Evolutionary conservation across 1,140 invertebrate genomes (phyloP).

Genomic region (Cheumatopsyche charites): DNA sequence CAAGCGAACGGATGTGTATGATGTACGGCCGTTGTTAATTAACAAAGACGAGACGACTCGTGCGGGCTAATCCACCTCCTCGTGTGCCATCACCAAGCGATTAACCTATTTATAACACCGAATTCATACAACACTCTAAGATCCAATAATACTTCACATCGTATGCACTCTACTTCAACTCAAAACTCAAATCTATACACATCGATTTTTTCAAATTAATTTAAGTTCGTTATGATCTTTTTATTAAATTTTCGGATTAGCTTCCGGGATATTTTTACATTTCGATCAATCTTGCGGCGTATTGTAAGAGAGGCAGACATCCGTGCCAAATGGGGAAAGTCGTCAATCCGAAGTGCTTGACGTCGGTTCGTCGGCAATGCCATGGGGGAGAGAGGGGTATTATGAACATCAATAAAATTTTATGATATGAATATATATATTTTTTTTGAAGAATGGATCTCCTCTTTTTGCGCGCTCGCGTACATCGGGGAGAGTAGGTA

Average conservation of each 20-base stretch:
- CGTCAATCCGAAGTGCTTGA: constrained; percentile 31
- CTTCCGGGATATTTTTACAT: constrained; percentile 28
- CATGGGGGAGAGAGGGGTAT: constrained; percentile 32
- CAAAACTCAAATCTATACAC: too few relatives aligned
- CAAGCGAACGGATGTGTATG: constrained; percentile 10
- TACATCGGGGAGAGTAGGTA: constrained; percentile 1
- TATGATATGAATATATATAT: constrained; percentile 46
- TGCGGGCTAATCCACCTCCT: constrained; percentile 7
- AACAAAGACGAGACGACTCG: constrained; percentile 34
- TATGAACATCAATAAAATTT: constrained; percentile 48
- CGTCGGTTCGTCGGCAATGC: neutral
- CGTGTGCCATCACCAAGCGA: constrained; percentile 9
- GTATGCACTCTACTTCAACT: too few relatives aligned
- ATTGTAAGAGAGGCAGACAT: constrained; percentile 8
- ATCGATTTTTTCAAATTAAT: too few relatives aligned
- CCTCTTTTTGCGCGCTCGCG: constrained; percentile 13
- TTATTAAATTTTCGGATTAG: neutral
- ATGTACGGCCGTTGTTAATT: constrained; percentile 33
- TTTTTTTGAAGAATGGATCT: constrained; percentile 48
- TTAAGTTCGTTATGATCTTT: too few relatives aligned
- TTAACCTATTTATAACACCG: neutral
- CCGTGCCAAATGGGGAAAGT: constrained; percentile 44
- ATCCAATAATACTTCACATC: neutral
- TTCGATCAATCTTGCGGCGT: constrained; percentile 43
- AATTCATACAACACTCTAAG: neutral